Conservation (phyloP, 2,113 vertebrate species). For the Ptyas mucosa region DNA sequence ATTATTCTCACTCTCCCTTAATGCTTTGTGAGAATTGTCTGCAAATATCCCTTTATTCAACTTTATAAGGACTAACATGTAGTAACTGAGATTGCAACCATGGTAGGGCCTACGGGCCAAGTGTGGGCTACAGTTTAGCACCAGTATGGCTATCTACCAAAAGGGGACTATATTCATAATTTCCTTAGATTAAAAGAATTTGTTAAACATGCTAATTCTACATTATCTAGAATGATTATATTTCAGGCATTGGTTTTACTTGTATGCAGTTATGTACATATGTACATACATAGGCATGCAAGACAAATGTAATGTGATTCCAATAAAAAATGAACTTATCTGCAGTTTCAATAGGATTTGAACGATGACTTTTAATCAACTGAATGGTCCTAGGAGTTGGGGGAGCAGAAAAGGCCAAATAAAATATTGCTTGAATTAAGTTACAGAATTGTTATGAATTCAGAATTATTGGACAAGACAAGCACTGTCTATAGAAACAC, state of each 20-base stretch:
- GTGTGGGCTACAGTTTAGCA: neutral
- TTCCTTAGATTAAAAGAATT: neutral
- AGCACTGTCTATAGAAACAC: slow-evolving; percentile 5
- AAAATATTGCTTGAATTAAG: slow-evolving; percentile 16
- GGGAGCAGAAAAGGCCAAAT: slow-evolving; percentile 1
- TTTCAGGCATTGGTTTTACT: neutral
- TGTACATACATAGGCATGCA: neutral
- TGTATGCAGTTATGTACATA: neutral
- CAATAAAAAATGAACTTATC: neutral
- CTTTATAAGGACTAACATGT: neutral
- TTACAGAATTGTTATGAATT: slow-evolving; percentile 21
- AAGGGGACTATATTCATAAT: neutral
- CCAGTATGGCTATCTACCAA: neutral
- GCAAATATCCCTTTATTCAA: neutral
- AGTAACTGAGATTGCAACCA: neutral
- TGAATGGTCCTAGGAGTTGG: neutral
- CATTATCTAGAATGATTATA: neutral
- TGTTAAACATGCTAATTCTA: neutral
- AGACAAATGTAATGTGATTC: neutral
- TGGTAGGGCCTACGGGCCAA: neutral
- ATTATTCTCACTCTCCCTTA: too few species aligned
- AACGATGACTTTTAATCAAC: slow-evolving; percentile 13
- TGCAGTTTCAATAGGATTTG: slow-evolving; percentile 10
- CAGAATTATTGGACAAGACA: slow-evolving; percentile 18
- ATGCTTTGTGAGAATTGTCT: neutral